Evolutionary conservation across 2,113 vertebrate species (phyloP).

Genomic region (Neomonachus schauinslandi): DNA sequence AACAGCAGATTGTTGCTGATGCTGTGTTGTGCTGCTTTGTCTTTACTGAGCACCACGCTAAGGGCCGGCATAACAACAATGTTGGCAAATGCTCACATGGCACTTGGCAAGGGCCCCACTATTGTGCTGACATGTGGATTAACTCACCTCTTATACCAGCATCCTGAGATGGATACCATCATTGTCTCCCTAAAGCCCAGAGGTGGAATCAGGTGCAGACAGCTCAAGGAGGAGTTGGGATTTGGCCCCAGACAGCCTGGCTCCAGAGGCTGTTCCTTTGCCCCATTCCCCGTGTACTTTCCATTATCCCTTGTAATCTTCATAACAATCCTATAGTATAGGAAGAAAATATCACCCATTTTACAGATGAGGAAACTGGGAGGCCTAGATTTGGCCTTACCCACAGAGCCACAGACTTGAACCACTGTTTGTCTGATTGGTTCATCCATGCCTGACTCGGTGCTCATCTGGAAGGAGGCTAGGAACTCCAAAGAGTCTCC

Average conservation of each 20-base stretch:
- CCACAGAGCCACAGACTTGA: neutral
- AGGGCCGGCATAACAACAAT: neutral
- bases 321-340: neutral
- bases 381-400: neutral
- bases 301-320: neutral
- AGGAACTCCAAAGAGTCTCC: neutral
- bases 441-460: neutral
- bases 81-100: neutral
- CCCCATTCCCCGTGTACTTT: neutral
- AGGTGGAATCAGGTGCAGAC: fast-evolving
- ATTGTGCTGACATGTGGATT: neutral
- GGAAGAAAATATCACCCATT: neutral
- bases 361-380: neutral
- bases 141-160: neutral
- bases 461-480: neutral
- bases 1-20: fast-evolving
- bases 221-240: neutral
- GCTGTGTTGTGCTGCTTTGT: fast-evolving
- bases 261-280: neutral
- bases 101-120: neutral
- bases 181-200: neutral
- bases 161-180: too few relatives aligned
- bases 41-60: neutral
- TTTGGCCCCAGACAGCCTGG: neutral
- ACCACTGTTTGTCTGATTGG: neutral